Base-by-base conservation (phyloP, 2,113 vertebrate genomes). In the Pedetes capensis region DNA sequence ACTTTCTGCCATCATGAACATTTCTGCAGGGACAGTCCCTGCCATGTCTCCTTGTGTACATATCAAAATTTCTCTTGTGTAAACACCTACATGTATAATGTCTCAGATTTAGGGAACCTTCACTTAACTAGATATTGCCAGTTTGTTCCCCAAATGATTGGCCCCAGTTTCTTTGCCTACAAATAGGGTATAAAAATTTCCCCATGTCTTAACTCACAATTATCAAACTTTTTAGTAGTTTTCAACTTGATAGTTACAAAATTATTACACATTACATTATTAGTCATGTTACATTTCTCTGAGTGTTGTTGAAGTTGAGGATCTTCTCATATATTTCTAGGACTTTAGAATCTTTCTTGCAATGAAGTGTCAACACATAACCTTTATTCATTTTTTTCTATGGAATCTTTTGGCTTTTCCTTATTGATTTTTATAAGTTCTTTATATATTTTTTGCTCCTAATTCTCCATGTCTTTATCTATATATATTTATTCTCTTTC, bases 271-370 rank as follows among this genome's bases (percentile, higher is more conserved):
- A 64, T 42, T 42, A 78, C 10, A 34, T 79, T 81, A 32, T 47
- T 76, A 82, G 49, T 42, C 9, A 61, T 79, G 93, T 94, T 86
- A n/a, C 3, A 32, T 25, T 87, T 94, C 64, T 85, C 3, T 82
- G 29, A 72, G 78, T 88, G 86, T 86, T 95, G 59, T 57, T 92
- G 25, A 87, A 87, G n/a, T 83, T 84, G 9, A 91, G 9, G 22
- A 69, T 76, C 47, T 80, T 74, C 42, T 55, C 22, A 27, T 69
- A 49, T 55, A 42, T 14, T 75, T 84, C 55, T 47, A 89, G 27
- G 59, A 75, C 37, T 89, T 78, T 39, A 27, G 37, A 23, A 29
- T 75, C 29, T 75, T 61, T 44, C 63, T 91, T 90, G 16, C 37
- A 32, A 27, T 75, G 32, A 80, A 84, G 42, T 85, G 20, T 63